Conservation (phyloP, 2,797 vertebrate genomes). For the Iguana delicatissima region DNA sequence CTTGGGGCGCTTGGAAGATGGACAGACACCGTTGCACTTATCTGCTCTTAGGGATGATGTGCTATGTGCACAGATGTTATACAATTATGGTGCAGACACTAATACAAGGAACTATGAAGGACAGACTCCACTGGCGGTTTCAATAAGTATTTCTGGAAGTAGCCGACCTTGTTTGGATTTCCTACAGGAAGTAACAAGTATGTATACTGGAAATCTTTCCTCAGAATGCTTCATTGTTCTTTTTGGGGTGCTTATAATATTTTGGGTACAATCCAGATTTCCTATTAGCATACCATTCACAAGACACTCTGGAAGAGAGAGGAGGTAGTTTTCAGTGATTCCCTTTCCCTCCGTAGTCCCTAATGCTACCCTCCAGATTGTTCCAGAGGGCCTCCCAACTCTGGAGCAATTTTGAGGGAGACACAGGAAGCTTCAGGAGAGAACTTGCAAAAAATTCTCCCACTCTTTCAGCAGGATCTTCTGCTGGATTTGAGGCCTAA, state of each 20-base stretch:
- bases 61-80: conserved; percentile 95
- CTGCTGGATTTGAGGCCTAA: too few relatives aligned
- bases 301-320: too few relatives aligned
- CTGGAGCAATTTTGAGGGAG: not conserved
- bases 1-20: conserved; percentile 95
- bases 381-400: not conserved
- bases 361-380: too few relatives aligned
- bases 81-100: conserved; percentile 95
- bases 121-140: conserved; percentile 94
- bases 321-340: too few relatives aligned
- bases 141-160: conserved; percentile 92
- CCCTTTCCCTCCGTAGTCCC: not conserved
- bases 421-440: not conserved
- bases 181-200: conserved; percentile 97
- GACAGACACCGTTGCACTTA: conserved; percentile 98
- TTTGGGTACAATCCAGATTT: not conserved
- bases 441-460: not conserved
- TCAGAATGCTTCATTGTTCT: conserved; percentile 54
- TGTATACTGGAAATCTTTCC: conserved; percentile 80
- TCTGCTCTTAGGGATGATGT: conserved; percentile 96
- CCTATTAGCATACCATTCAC: not conserved
- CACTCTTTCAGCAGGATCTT: too few relatives aligned
- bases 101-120: conserved; percentile 98
- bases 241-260: conserved; percentile 24
- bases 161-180: conserved; percentile 98